Percentiles rank a stretch among this genome's conserved stretches.
Conservation (phyloP, 2,888 invertebrate genomes). For the Hyposoter didymator region DNA sequence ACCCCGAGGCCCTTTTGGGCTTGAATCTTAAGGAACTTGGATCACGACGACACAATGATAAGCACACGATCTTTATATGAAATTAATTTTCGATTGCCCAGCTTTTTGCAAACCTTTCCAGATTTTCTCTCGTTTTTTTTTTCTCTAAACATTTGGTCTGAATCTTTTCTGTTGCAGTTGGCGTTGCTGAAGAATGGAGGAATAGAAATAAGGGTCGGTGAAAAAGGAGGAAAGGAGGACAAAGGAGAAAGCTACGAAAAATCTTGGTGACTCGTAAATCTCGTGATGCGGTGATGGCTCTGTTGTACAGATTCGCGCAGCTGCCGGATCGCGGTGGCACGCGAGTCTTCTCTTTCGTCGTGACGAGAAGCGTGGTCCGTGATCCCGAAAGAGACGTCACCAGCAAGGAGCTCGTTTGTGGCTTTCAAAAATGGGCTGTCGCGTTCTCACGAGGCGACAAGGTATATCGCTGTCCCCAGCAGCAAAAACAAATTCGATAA, state of each 20-base stretch:
- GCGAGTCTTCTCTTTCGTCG: conserved; percentile 93
- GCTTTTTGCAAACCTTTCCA: background rate
- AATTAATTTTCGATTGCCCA: background rate
- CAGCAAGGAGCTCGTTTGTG: conserved; percentile 93
- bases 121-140: background rate
- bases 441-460: conserved; percentile 91
- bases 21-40: background rate
- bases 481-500: background rate
- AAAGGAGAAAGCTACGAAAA: conserved; percentile 22
- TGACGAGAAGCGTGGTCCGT: conserved; percentile 91
- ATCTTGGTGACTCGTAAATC: conserved; percentile 63
- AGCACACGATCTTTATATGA: background rate
- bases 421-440: conserved; percentile 93
- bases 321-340: conserved; percentile 93
- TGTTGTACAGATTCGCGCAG: conserved; percentile 92
- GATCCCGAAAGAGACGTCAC: conserved; percentile 93
- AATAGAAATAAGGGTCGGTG: background rate
- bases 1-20: background rate
- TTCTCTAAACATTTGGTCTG: background rate
- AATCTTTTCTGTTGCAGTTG: conserved; percentile 32
- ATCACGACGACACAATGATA: no score
- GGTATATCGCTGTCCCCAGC: conserved; percentile 80
- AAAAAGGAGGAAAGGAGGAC: background rate
- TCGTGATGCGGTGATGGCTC: conserved; percentile 88
- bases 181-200: background rate